phyloP scores from a whole-genome alignment of 2,888 invertebrate species.

The Cantharis rustica region DNA sequence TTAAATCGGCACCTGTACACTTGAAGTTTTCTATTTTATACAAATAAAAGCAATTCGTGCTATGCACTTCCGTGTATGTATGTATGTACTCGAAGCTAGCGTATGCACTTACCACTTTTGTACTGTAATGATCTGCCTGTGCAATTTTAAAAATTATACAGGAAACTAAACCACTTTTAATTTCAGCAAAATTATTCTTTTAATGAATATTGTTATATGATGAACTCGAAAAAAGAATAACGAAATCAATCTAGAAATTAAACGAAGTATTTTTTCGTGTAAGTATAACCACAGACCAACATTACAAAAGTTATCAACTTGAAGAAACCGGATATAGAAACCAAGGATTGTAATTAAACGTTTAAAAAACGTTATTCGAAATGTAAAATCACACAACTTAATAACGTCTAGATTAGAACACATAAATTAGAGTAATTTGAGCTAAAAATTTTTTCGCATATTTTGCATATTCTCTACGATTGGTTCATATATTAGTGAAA shows the following conservation, averaged over 20 bases:
- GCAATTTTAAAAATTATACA: not conserved
- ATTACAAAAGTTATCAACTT: too few species aligned
- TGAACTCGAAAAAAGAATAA: not conserved
- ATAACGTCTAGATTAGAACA: too few species aligned
- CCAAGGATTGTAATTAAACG: too few species aligned
- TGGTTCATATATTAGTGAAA: too few species aligned
- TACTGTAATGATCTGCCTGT: not conserved
- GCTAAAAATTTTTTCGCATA: too few species aligned
- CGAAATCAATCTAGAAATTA: not conserved
- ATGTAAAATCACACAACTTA: too few species aligned
- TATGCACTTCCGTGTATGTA: not conserved
- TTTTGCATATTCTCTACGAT: too few species aligned
- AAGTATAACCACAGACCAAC: not conserved
- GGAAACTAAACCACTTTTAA: not conserved
- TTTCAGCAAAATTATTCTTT: not conserved
- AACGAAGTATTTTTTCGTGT: not conserved
- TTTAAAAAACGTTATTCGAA: too few species aligned
- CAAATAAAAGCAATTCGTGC: not conserved
- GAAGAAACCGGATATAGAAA: too few species aligned
- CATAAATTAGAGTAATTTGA: too few species aligned
- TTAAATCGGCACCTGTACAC: not conserved
- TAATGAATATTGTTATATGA: not conserved
- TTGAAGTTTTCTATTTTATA: not conserved
- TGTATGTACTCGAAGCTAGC: not conserved
- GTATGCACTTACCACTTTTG: not conserved